phyloP scores from a whole-genome alignment of 1,140 invertebrate species.

The Meteorus sp. region DNA sequence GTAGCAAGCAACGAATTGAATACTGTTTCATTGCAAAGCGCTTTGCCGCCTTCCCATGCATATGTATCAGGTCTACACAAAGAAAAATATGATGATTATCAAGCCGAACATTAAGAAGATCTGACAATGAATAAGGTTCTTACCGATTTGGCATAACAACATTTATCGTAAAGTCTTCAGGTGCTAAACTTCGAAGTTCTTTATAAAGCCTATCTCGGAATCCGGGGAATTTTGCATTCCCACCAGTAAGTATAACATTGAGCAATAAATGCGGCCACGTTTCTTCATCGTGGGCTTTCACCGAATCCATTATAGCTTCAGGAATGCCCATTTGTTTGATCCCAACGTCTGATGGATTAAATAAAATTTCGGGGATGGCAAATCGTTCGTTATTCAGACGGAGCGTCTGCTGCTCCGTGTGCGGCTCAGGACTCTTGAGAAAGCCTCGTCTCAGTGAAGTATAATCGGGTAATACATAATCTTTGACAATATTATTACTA shows the following conservation, averaged over 20 bases:
- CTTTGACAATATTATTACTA: conserved; percentile 73
- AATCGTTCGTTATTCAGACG: conserved; percentile 92
- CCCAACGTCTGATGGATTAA: conserved; percentile 93
- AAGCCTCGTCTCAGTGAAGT: conserved; percentile 83
- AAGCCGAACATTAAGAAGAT: conserved; percentile 13
- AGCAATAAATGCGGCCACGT: conserved; percentile 79
- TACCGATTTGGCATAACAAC: conserved; percentile 72
- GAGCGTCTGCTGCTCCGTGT: conserved; percentile 77
- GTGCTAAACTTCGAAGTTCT: conserved; percentile 78
- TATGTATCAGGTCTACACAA: conserved; percentile 75
- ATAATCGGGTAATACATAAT: conserved; percentile 97
- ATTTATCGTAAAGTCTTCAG: conserved; percentile 75
- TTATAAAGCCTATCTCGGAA: conserved; percentile 80
- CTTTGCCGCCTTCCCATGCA: conserved; percentile 84
- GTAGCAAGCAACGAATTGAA: conserved; percentile 76
- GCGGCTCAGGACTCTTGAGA: conserved; percentile 65
- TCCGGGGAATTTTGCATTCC: conserved; percentile 80
- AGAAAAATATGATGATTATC: conserved; percentile 16
- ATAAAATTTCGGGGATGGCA: conserved; percentile 91
- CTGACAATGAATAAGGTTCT: conserved; percentile 37
- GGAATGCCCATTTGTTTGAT: conserved; percentile 93
- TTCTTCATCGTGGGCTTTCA: conserved; percentile 74
- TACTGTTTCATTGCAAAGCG: conserved; percentile 72
- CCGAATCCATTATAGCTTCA: conserved; percentile 81
- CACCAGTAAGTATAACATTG: conserved; percentile 93